Percentiles rank a stretch among this genome's conserved stretches.
Evolutionary conservation across 2,113 vertebrate genomes (phyloP).

Genomic region (Chlorodrepanis virens): DNA sequence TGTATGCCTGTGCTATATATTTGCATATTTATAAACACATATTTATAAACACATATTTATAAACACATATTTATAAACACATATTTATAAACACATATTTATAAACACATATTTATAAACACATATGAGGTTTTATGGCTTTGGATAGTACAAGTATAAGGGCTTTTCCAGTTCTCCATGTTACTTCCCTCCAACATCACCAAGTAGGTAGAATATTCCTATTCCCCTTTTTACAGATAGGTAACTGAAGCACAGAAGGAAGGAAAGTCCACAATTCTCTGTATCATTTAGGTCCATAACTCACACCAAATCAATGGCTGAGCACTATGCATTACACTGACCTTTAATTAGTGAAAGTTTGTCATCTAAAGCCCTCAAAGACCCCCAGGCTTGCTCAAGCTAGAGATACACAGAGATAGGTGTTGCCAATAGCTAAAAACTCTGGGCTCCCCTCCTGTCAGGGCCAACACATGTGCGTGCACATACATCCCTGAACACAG

Average conservation of each 20-base stretch:
- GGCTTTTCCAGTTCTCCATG: not conserved
- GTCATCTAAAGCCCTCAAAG: not conserved
- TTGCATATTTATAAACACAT: not conserved
- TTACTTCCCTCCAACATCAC: not conserved
- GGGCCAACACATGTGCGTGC: accelerated
- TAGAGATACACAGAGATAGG: not conserved
- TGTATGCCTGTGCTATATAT: not conserved
- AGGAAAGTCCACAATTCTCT: not conserved
- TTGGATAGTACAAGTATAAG: not conserved
- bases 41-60: too few species aligned
- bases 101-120: too few species aligned
- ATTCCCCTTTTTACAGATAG: not conserved
- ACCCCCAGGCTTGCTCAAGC: not conserved
- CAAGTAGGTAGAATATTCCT: not conserved
- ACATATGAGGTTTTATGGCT: not conserved
- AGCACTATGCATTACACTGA: not conserved
- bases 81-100: too few species aligned
- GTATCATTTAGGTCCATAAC: not conserved
- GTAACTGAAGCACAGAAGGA: not conserved
- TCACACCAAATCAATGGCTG: not conserved
- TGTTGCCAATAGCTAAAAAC: not conserved
- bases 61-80: too few species aligned
- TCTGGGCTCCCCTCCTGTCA: not conserved
- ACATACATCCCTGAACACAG: not conserved
- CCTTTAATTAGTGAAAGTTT: not conserved